Evolutionary conservation across 2,113 vertebrate genomes (phyloP), one percentile per base, ranked within the genome.

Genomic region (Tinamus guttatus): DNA sequence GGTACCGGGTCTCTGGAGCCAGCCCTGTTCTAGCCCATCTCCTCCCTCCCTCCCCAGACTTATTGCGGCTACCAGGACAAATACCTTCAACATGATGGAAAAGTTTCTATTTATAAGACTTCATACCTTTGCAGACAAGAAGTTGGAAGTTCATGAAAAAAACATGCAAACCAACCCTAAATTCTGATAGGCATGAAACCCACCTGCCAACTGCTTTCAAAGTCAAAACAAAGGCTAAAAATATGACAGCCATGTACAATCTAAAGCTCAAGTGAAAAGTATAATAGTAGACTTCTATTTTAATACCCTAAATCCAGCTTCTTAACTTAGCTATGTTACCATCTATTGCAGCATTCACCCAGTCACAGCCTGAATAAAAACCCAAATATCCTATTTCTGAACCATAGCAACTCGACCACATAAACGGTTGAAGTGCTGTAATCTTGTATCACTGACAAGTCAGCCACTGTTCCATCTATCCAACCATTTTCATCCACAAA

Each of bases 391-490:
- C 32, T 83, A 15, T 9, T 34, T 67, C 56, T 45, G 9, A 79
- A 71, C 0, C 0, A 32, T 13, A 58, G 70, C 2, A 11, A 81
- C 15, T 22, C 47, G 25, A 47, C 32, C 28, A 47, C 27, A 7
- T 40, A n/a, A 81, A 4, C 34, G 51, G 16, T 7, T 34, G 20
- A 0, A 38, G 17, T 7, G 2, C 52, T 56, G 51, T 51, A 56
- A 22, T 24, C 52, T 32, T 25, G 19, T 13, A 28, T 28, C 5
- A 71, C n/a, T 71, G 47, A 22, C 24, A 14, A 49, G 10, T 49
- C 32, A 74, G 5, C 38, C 78, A 47, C 6, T 8, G 17, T 3
- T 56, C 47, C 15, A 77, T n/a, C 36, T 5, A 63, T 49, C 28
- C 60, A 28, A 62, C 13, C 7, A 43, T 54, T 81, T 77, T 54